Evolutionary conservation across 2,797 vertebrate species (phyloP), one percentile per base, ranked within the genome.

Genomic region (Lacerta agilis): DNA sequence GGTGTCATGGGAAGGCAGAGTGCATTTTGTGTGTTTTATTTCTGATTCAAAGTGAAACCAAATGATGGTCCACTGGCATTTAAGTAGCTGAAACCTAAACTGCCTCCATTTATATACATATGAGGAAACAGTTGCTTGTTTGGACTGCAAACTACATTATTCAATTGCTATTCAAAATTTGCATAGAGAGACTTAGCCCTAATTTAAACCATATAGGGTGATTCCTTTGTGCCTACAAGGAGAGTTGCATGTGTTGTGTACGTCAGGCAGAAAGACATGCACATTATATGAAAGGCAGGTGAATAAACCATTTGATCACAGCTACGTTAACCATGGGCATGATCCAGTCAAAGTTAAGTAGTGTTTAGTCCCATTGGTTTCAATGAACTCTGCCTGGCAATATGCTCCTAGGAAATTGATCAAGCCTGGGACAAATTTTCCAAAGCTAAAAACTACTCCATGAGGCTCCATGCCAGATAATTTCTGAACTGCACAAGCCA

Each of bases 21-120:
- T 72, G 3, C 77, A 49, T 80, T 89, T 43, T 88, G 72, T 66
- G 81, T 3, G 1, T 89, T 72, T 75, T 87, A 64, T 71, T 92
- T 87, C 90, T 83, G 76, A 87, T 87, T 87, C 83, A 87, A 93
- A 92, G 43, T 87, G 80, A 88, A 94, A 93, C 88, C n/a, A 91
- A 93, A 90, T 0, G 0, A 87, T 61, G 33, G 43, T 27, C 88
- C 75, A 55, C 55, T 81, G 61, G 43, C 90, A 87, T 90, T 92
- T 82, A 92, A 91, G 83, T 73, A 90, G 73, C 45, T 93, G 81
- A 80, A 95, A 88, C 91, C 29, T 76, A 66, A 95, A 87, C 61
- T 82, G 79, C 17, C 41, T 94, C 69, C 6, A 41, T 94, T 88
- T 87, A 89, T 58, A 83, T n/a, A 80, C 67, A 87, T 2, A 8